These are phyloP conservation scores for Nomia melanderi DNA, from an alignment of 1,140 invertebrate genomes.

Conservation along the genomic window DNA sequence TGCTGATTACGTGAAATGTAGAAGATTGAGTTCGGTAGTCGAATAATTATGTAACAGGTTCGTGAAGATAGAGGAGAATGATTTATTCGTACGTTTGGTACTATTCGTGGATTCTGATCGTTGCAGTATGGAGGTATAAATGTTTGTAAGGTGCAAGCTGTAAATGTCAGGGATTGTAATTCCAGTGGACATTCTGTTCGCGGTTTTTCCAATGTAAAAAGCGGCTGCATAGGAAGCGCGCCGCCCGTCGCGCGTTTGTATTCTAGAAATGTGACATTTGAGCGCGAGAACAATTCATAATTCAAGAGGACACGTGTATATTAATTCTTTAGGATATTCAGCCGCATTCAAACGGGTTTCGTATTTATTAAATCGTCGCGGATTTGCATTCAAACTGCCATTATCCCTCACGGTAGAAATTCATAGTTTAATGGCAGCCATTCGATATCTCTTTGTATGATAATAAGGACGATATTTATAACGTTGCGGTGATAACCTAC, in stretches of 20 bases:
- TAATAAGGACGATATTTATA: conserved; percentile 43
- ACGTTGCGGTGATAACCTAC: conserved; percentile 6
- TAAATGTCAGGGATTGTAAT: no score
- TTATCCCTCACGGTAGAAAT: conserved; percentile 38
- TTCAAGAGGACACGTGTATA: neutral
- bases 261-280: neutral
- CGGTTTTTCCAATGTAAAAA: no score
- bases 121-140: no score
- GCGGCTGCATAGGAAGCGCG: no score
- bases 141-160: no score
- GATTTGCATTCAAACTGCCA: conserved; percentile 37
- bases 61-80: no score
- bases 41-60: no score
- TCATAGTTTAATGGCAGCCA: conserved; percentile 34
- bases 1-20: no score
- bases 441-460: conserved; percentile 43
- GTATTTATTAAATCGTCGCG: conserved; percentile 14
- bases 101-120: no score
- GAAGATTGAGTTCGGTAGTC: no score
- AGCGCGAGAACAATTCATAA: conserved; percentile 1
- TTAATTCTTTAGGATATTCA: neutral
- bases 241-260: neutral
- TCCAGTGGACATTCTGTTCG: no score
- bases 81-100: no score
- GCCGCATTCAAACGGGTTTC: neutral